A percentile compares a stretch with the other conserved stretches of the same genome.
Evolutionary conservation across 2,113 vertebrate species (phyloP).

Genomic region (Hippopotamus amphibius): DNA sequence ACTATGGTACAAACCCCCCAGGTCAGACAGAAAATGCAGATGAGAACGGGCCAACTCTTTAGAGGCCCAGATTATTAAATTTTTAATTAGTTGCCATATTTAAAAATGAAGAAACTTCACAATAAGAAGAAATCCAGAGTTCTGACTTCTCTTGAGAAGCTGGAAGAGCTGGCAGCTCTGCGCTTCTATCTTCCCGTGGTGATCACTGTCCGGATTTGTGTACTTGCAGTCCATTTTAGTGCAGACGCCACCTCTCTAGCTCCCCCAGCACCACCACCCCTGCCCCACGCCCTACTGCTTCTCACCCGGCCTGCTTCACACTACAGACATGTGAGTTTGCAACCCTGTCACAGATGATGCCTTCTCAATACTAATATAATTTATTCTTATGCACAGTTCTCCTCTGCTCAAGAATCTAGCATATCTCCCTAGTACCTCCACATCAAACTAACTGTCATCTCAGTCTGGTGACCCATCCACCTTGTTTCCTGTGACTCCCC

Average conservation of each 20-base stretch:
- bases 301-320: not conserved
- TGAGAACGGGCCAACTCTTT: not conserved
- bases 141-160: not conserved
- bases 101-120: not conserved
- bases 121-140: not conserved
- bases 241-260: too few relatives aligned
- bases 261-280: not conserved
- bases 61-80: not conserved
- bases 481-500: not conserved
- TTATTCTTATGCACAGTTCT: not conserved
- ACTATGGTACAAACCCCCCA: not conserved
- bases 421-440: not conserved
- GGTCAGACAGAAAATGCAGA: not conserved
- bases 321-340: not conserved
- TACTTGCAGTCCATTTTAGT: not conserved
- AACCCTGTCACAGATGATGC: not conserved
- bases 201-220: fast-evolving
- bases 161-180: not conserved
- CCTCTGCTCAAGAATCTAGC: not conserved
- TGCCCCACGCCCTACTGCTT: not conserved
- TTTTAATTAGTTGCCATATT: not conserved
- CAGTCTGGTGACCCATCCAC: too few relatives aligned
- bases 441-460: not conserved
- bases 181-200: not conserved
- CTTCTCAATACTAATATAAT: not conserved